Evolutionary conservation across 1,140 invertebrate genomes (phyloP).

Genomic region (Drosophila serrata): DNA sequence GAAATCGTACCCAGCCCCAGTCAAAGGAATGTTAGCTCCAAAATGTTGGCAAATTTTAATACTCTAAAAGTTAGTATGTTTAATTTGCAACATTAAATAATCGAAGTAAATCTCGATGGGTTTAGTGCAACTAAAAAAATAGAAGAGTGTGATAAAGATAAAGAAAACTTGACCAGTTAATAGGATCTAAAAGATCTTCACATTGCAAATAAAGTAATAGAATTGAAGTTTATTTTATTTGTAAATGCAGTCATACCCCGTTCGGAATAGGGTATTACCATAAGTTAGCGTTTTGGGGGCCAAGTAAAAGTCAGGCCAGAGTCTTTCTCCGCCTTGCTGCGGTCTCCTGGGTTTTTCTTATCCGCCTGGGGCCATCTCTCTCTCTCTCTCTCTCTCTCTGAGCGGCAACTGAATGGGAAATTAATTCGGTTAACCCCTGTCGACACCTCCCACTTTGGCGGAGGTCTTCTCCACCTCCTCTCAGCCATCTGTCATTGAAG

Average conservation of each 20-base stretch:
- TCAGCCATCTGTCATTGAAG: constrained; percentile 24
- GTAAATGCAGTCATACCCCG: background rate
- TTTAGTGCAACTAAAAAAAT: too few species aligned
- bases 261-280: constrained; percentile 10
- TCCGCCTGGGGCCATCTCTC: constrained; percentile 61
- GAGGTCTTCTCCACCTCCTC: constrained; percentile 38
- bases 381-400: constrained; percentile 8
- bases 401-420: constrained; percentile 69
- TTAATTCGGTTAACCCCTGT: constrained; percentile 81
- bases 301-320: constrained; percentile 51
- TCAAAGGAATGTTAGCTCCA: background rate
- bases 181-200: background rate
- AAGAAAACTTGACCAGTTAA: background rate
- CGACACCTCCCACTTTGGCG: constrained; percentile 68
- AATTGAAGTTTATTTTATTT: background rate
- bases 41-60: background rate
- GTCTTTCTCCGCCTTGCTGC: constrained; percentile 22
- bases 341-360: constrained; percentile 42
- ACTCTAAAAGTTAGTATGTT: background rate
- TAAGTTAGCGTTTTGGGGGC: constrained; percentile 7
- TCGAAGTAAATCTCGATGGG: too few species aligned
- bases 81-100: background rate
- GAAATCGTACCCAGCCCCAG: constrained; percentile 16
- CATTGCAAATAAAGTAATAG: background rate
- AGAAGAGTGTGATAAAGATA: too few species aligned